A percentile compares a stretch with the other conserved stretches of the same genome.
Conservation (phyloP, 1,140 invertebrate species). For the Cyclargus thomasi region DNA sequence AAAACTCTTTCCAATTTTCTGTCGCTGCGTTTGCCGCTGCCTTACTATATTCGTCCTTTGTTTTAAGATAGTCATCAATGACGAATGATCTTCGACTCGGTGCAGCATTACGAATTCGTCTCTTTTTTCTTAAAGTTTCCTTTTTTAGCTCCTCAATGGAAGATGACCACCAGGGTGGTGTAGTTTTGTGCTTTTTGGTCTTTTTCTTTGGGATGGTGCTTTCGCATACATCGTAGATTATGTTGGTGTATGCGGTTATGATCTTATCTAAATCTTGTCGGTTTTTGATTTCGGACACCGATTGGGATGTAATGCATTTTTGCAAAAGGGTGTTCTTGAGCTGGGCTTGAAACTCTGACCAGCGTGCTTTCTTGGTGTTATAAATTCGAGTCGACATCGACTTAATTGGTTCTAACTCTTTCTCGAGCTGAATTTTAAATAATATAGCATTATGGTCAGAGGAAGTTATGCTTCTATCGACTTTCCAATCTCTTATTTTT, state of each 20-base stretch:
- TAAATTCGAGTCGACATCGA: background rate
- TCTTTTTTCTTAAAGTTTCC: constrained; percentile 8
- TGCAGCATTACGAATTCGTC: constrained; percentile 20
- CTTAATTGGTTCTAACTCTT: constrained; percentile 1
- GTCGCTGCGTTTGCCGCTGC: background rate
- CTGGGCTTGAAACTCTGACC: background rate
- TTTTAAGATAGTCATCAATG: background rate
- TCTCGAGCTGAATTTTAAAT: constrained; percentile 1
- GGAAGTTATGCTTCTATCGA: constrained; percentile 21
- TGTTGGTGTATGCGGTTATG: background rate
- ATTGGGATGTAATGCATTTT: background rate
- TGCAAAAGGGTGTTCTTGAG: background rate
- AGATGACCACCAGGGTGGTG: constrained; percentile 8
- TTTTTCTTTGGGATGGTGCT: background rate
- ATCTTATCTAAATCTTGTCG: no score
- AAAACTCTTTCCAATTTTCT: no score
- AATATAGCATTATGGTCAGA: constrained; percentile 32
- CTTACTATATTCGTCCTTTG: background rate
- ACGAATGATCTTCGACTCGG: background rate
- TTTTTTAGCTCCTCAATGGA: background rate
- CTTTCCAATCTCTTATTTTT: constrained; percentile 26
- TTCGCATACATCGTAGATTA: background rate
- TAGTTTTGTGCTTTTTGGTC: background rate
- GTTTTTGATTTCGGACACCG: background rate
- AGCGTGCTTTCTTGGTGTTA: background rate